Evolutionary conservation across 2,113 vertebrate species (phyloP).

Genomic region (Dendropsophus ebraccatus): DNA sequence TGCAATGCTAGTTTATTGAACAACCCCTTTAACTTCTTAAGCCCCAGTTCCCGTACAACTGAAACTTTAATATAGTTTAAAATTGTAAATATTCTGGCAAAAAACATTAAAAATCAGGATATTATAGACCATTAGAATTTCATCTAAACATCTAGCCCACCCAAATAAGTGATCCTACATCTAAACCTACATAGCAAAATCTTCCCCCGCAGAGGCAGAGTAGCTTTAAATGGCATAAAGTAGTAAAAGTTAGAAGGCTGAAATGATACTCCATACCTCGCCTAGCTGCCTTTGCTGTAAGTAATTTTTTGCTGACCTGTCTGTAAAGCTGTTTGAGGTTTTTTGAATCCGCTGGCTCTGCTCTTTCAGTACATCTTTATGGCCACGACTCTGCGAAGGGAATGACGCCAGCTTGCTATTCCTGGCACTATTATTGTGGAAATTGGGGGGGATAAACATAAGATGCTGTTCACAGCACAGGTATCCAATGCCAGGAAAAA

Average conservation of each 20-base stretch:
- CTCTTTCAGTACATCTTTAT: constrained; percentile 58
- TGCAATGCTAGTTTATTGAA: too few species aligned
- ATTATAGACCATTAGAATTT: neutral
- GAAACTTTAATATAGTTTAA: neutral
- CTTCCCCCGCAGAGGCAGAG: neutral
- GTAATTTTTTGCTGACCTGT: constrained; percentile 57
- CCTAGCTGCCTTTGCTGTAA: constrained; percentile 48
- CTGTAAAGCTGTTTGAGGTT: constrained; percentile 60
- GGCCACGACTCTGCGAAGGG: constrained; percentile 53
- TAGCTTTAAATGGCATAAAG: constrained; percentile 36
- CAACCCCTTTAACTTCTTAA: too few species aligned
- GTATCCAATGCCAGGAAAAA: constrained; percentile 55
- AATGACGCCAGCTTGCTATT: constrained; percentile 57
- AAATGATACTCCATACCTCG: constrained; percentile 50
- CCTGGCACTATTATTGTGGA: constrained; percentile 59
- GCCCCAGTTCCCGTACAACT: neutral
- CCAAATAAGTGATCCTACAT: constrained; percentile 9
- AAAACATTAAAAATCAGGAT: neutral
- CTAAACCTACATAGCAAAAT: neutral
- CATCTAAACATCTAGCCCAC: constrained; percentile 1
- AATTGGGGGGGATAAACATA: constrained; percentile 58
- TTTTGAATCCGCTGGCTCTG: constrained; percentile 57
- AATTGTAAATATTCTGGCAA: neutral
- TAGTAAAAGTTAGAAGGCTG: constrained; percentile 45
- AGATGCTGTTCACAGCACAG: constrained; percentile 56